Evolutionary conservation across 2,888 invertebrate genomes (phyloP), one percentile per base, ranked within the genome.

Genomic region (Gymnosoma rotundatum): DNA sequence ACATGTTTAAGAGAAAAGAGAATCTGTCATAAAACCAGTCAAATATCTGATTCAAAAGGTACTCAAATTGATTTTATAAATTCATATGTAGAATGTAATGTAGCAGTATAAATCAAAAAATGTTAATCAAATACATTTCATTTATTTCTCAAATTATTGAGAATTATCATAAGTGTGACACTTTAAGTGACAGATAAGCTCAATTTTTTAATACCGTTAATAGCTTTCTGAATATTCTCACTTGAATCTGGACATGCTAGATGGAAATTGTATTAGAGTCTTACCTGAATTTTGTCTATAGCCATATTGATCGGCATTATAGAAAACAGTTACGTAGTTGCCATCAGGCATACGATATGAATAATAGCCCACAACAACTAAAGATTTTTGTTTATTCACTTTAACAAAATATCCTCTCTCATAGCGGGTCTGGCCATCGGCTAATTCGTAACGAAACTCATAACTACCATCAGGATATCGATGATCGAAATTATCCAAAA

Each of bases 381-480:
- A 70, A 12, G 89, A 90, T 73, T 89, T 89, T 7, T 88, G 81
- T 60, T 90, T 86, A 50, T 91, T 88, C 52, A 89, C 64, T 18
- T 82, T 79, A 45, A 88, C 87, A 16, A 92, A 90, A 67, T 90
- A 91, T 9, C 91, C 92, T 12, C 90, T 88, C 67, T 91, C 91
- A 60, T 92, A 91, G 16, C 91, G 91, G 0, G 91, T 89, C 0
- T 91, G 89, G 4, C 89, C 91, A 61, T 91, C 91, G 42, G 89
- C 87, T 64, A 90, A 73, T 66, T 91, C 91, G 50, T 88, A 91
- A 2, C 92, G 89, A 64, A 88, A 91, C 86, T 91, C 91, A 67
- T 91, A 91, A 73, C 92, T 91, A 36, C 91, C 91, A 78, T 91
- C 91, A 21, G 90, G 90, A 86, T 89, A 90, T 69, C 90, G 90